Percentiles rank a stretch among this genome's conserved stretches.
phyloP scores from a whole-genome alignment of 2,888 invertebrate genomes.

The Eupithecia inturbata region DNA sequence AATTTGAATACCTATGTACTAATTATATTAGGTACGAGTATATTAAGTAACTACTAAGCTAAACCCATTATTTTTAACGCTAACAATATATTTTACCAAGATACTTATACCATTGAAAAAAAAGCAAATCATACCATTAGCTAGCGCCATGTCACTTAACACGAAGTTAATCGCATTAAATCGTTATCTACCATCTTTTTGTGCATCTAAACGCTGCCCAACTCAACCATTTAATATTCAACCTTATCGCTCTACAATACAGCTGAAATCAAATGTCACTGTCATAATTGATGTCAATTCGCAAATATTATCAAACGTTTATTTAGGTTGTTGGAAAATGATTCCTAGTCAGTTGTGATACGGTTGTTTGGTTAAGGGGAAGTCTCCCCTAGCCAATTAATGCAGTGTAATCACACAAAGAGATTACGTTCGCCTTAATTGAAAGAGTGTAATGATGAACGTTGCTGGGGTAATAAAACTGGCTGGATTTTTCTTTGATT shows the following conservation, averaged over 20 bases:
- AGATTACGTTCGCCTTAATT: constrained; percentile 79
- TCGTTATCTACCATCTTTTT: constrained; percentile 76
- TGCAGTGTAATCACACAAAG: constrained; percentile 81
- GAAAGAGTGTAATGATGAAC: constrained; percentile 72
- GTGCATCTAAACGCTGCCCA: constrained; percentile 63
- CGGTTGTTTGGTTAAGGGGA: constrained; percentile 47
- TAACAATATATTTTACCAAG: constrained; percentile 25
- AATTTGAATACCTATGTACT: not conserved
- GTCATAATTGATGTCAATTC: constrained; percentile 61
- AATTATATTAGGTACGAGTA: not conserved
- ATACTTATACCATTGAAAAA: constrained; percentile 40
- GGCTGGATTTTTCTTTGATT: constrained; percentile 42
- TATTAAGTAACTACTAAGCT: not conserved
- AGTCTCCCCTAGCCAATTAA: constrained; percentile 76
- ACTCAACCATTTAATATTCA: constrained; percentile 38
- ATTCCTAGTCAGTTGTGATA: constrained; percentile 52
- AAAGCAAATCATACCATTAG: constrained; percentile 73
- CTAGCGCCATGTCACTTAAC: constrained; percentile 79
- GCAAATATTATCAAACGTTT: constrained; percentile 75
- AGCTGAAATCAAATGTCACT: constrained; percentile 47
- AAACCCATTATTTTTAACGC: constrained; percentile 22
- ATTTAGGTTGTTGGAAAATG: constrained; percentile 51
- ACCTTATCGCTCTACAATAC: constrained; percentile 50
- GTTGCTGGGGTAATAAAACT: constrained; percentile 43
- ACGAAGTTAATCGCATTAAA: constrained; percentile 78